A percentile compares a stretch with the other conserved stretches of the same genome.
Evolutionary conservation across 2,888 invertebrate genomes (phyloP).

Genomic region (Eudasyphora cyanicolor): DNA sequence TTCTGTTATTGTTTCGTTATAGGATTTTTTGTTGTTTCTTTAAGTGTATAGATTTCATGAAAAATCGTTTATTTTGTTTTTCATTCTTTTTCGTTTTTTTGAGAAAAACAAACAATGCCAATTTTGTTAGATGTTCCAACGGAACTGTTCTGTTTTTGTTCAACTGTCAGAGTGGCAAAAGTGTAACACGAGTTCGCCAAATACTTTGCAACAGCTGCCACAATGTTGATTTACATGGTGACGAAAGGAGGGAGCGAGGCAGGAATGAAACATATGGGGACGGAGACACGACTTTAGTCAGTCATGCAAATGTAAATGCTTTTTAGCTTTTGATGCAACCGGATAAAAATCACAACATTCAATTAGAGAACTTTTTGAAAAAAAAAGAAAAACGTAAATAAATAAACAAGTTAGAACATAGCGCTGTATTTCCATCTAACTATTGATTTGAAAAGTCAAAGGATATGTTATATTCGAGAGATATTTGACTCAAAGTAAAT

Average conservation of each 20-base stretch:
- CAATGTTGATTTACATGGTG: not conserved
- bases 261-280: too few relatives aligned
- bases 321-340: not conserved
- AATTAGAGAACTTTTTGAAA: not conserved
- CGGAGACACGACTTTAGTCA: too few relatives aligned
- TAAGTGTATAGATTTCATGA: not conserved
- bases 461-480: too few relatives aligned
- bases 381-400: not conserved
- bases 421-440: too few relatives aligned
- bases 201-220: slow-evolving; percentile 46
- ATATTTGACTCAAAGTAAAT: too few relatives aligned
- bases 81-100: too few relatives aligned
- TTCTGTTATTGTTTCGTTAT: slow-evolving; percentile 16
- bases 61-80: not conserved
- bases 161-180: slow-evolving; percentile 33
- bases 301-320: slow-evolving; percentile 5
- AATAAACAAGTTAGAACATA: too few relatives aligned
- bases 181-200: slow-evolving; percentile 44
- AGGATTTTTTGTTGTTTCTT: not conserved
- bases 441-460: too few relatives aligned
- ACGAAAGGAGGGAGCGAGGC: not conserved
- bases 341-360: not conserved
- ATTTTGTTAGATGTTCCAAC: not conserved
- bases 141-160: slow-evolving; percentile 35
- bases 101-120: not conserved